Base-by-base conservation (phyloP, 2,113 vertebrate species). In the Sterna hirundo region DNA sequence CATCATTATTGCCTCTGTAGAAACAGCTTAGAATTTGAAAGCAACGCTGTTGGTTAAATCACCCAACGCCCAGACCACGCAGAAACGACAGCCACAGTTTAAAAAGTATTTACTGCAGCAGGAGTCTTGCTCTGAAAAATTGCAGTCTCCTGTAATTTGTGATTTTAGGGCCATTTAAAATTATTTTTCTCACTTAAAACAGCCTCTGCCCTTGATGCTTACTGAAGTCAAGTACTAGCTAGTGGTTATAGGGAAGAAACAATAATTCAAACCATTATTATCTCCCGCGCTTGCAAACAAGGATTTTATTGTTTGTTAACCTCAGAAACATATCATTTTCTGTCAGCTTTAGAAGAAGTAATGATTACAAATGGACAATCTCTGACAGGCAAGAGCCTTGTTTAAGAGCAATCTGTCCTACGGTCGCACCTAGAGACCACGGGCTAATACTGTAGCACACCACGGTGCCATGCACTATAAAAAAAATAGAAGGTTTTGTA, bases 21-120 rank as follows among this genome's bases (percentile, higher is more conserved):
- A 93, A 94, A 84, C 80, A 91, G 78, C 61, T 87, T 34, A 64
- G 62, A 80, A 94, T 91, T 93, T 87, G 54, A 87, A 95, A 93
- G 83, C 78, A 81, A 84, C 46, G 29, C 62, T 25, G 32, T 29
- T 52, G 52, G 54, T 36, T 68, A 89, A 55, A 60, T 38, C 44
- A 42, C 94, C 49, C 75, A 64, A 83, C 69, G 44, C 47, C 23
- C 68, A 55, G 89, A 81, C 57, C 88, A 60, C 38, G 83, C 66
- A 68, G 62, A 86, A 90, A 91, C 61, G 3, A 30, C 40, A 94
- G 78, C 64, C 80, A 52, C 17, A 25, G 55, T 21, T 88, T 81
- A 66, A 64, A 51, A 47, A 29, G 81, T 52, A 85, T 30, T 61
- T 86, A 71, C 86, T 91, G 75, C 72, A 91, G 64, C 61, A 95